A percentile compares a stretch with the other conserved stretches of the same genome.
Evolutionary conservation across 2,113 vertebrate species (phyloP).

Genomic region (Jaculus jaculus): DNA sequence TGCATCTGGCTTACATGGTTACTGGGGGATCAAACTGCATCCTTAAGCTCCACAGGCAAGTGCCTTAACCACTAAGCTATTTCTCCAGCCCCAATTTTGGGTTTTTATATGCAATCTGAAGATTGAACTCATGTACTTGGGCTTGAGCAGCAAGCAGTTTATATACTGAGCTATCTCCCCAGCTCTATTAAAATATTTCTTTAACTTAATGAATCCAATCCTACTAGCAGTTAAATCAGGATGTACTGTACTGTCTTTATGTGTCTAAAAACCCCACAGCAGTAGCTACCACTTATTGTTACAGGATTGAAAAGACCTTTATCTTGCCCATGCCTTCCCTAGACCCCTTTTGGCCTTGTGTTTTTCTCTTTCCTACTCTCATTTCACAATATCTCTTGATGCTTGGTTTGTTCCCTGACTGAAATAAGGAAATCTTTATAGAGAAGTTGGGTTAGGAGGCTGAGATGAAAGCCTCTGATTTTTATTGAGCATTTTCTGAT

Average conservation of each 20-base stretch:
- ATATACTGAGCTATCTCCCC: too few relatives aligned
- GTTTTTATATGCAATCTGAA: too few relatives aligned
- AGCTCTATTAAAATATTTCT: neutral
- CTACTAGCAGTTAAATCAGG: neutral
- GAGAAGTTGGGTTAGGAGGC: neutral
- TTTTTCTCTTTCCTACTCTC: neutral
- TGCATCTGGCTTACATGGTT: too few relatives aligned
- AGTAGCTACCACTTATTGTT: neutral
- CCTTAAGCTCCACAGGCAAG: too few relatives aligned
- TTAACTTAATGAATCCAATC: neutral
- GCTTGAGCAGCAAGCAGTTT: too few relatives aligned
- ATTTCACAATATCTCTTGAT: neutral
- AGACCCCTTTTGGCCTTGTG: neutral
- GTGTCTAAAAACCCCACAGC: neutral
- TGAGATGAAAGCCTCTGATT: neutral
- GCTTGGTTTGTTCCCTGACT: neutral
- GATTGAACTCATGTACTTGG: too few relatives aligned
- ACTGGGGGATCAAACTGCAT: too few relatives aligned
- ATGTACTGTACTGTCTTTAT: neutral
- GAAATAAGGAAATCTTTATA: neutral
- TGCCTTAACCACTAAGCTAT: too few relatives aligned
- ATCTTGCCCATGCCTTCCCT: neutral
- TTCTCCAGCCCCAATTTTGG: too few relatives aligned
- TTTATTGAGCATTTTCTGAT: neutral
- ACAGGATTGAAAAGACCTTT: neutral